Evolutionary conservation across 2,888 invertebrate species (phyloP).

Genomic region (Tetropium fuscum): DNA sequence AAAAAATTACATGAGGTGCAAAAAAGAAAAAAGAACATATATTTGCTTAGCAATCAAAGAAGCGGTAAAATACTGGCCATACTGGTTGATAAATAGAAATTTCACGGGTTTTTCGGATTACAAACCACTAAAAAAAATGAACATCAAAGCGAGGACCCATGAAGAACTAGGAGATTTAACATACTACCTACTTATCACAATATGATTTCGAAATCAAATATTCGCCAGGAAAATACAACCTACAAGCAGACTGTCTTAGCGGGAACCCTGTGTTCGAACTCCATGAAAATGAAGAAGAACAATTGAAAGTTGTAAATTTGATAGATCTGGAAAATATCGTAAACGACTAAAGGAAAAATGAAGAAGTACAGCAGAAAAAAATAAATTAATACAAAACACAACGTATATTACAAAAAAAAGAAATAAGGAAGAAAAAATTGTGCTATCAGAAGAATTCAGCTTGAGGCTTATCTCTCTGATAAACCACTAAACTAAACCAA

Average conservation of each 20-base stretch:
- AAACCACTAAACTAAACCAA: too few relatives aligned
- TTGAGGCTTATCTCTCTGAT: background rate
- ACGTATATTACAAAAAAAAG: background rate
- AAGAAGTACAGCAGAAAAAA: background rate
- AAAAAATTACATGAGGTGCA: slow-evolving; percentile 11
- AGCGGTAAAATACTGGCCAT: slow-evolving; percentile 19
- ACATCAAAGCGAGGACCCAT: slow-evolving; percentile 41
- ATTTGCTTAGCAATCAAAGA: slow-evolving; percentile 20
- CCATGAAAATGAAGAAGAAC: background rate
- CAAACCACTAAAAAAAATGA: slow-evolving; percentile 31
- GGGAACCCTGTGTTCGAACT: slow-evolving; percentile 11
- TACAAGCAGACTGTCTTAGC: slow-evolving; percentile 34
- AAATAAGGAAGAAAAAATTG: background rate
- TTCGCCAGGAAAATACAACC: slow-evolving; percentile 35
- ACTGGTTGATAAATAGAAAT: slow-evolving; percentile 1
- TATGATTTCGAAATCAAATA: slow-evolving; percentile 43
- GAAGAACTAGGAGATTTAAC: slow-evolving; percentile 41
- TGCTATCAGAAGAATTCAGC: background rate
- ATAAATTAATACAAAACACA: background rate
- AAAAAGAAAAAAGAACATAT: slow-evolving; percentile 20
- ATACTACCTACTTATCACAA: slow-evolving; percentile 40
- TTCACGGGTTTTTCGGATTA: slow-evolving; percentile 28
- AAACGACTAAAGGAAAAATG: background rate
- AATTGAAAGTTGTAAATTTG: background rate
- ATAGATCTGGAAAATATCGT: background rate